Percentiles rank a stretch among this genome's conserved stretches.
Evolutionary conservation across 2,113 vertebrate genomes (phyloP).

Genomic region (Takifugu bimaculatus): DNA sequence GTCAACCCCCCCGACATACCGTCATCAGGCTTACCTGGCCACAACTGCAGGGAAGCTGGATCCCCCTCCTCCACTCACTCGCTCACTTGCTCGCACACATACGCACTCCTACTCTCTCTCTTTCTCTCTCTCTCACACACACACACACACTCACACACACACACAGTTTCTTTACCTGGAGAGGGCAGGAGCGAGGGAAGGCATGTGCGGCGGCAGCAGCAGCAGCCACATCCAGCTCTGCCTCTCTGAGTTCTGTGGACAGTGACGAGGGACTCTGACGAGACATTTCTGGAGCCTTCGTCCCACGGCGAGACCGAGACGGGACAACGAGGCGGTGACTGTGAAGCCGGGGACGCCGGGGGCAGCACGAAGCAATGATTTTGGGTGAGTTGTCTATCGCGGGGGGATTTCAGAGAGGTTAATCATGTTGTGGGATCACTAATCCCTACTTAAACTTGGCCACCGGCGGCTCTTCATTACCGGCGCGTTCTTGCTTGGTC

Average conservation of each 20-base stretch:
- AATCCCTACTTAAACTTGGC: conserved; percentile 56
- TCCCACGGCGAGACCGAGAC: conserved; percentile 46
- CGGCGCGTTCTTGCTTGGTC: conserved; percentile 7
- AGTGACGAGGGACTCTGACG: conserved; percentile 57
- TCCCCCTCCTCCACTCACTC: conserved; percentile 39
- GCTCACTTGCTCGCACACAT: conserved; percentile 21
- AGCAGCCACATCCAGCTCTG: conserved; percentile 57
- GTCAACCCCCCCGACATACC: conserved; percentile 40
- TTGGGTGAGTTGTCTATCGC: conserved; percentile 71
- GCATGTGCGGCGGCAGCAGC: conserved; percentile 65
- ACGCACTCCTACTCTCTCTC: conserved; percentile 2
- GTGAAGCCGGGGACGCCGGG: conserved; percentile 51
- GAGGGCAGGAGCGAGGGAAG: conserved; percentile 60
- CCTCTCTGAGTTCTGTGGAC: conserved; percentile 67
- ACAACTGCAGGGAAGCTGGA: conserved; percentile 66
- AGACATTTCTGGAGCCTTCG: conserved; percentile 61
- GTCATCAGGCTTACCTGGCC: conserved; percentile 76
- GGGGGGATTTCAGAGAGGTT: conserved; percentile 47
- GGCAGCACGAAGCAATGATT: conserved; percentile 71
- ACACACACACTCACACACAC: conserved; percentile 22
- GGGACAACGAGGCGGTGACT: conserved; percentile 37
- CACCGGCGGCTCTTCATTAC: conserved; percentile 40
- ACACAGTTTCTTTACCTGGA: conserved; percentile 70
- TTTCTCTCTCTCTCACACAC: conserved; percentile 13
- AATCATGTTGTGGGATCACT: conserved; percentile 40